Evolutionary conservation across 2,113 vertebrate species (phyloP), one percentile per base, ranked within the genome.

Genomic region (Neotragus moschatus): DNA sequence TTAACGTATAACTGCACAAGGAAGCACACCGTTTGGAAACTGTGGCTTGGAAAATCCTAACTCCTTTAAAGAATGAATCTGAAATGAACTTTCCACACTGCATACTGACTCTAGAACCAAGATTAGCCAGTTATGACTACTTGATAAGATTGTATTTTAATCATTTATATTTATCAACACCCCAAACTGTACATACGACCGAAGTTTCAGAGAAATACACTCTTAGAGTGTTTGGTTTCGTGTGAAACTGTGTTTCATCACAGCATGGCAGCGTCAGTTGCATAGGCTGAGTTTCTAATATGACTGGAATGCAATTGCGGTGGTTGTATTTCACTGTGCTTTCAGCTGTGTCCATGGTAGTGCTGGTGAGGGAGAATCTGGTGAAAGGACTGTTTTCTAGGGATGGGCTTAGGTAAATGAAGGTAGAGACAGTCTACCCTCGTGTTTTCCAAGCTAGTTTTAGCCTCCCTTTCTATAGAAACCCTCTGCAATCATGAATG

Each of bases 221-320:
- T 81, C 13, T 73, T 77, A 13, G 30, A 33, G 53, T 39, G 81
- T 73, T 73, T 95, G 36, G 21, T 53, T 70, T 55, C 43, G 16
- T 93, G 26, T 6, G 11, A 39, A 51, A n/a, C 3, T 92, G 16
- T 84, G 45, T 89, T 94, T 97, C 28, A 86, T 96, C 47, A 58
- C 1, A 39, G 28, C 19, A 3, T 56, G 63, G 51, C 79, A 80
- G 85, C 86, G 73, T 23, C 95, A 84, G 94, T 97, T 98, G 97
- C 96, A 92, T 30, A 91, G 85, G 95, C 61, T 58, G 94, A 89
- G 96, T 95, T 97, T 82, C 70, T 61, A 96, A 89, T 47, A 36
- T 75, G 47, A 95, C 26, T 97, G 96, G 90, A 95, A 58, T 79
- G 53, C 21, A 91, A 11, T 47, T 87, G 49, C 84, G 93, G 53